Conservation (phyloP, 2,113 vertebrate genomes). For the Syngnathus typhle region DNA sequence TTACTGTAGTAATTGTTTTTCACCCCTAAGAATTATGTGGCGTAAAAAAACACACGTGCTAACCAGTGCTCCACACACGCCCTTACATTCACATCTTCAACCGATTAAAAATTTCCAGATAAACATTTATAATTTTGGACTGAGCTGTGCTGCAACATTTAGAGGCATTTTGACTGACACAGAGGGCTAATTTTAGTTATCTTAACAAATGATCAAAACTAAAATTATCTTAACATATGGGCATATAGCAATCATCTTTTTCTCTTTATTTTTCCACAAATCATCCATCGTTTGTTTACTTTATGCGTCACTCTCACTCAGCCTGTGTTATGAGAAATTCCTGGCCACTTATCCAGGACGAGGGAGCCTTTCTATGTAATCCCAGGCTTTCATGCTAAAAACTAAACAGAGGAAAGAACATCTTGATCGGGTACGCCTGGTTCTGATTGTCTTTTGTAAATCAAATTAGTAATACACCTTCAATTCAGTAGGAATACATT, state of each 20-base stretch:
- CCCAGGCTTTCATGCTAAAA: conserved; percentile 12
- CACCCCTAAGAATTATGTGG: no score
- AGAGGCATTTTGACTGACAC: background rate
- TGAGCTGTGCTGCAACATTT: background rate
- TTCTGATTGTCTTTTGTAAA: conserved; percentile 11
- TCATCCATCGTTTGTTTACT: conserved; percentile 5
- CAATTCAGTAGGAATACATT: background rate
- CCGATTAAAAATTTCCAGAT: background rate
- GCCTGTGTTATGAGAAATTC: conserved; percentile 14
- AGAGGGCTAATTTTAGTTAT: background rate
- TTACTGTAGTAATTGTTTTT: no score
- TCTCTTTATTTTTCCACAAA: background rate
- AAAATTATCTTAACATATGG: background rate
- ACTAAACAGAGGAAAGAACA: conserved; percentile 10
- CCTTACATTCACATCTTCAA: background rate
- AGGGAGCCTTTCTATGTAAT: conserved; percentile 18
- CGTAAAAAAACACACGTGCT: no score
- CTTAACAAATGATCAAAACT: background rate
- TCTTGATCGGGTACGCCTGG: conserved; percentile 1
- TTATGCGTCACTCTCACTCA: conserved; percentile 8
- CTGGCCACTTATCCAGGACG: conserved; percentile 32
- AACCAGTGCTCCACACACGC: no score
- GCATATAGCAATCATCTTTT: background rate
- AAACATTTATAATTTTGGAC: background rate
- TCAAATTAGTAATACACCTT: background rate